Percentiles rank a stretch among this genome's conserved stretches.
phyloP scores from a whole-genome alignment of 2,113 vertebrate species.

The Phyllopteryx taeniolatus region DNA sequence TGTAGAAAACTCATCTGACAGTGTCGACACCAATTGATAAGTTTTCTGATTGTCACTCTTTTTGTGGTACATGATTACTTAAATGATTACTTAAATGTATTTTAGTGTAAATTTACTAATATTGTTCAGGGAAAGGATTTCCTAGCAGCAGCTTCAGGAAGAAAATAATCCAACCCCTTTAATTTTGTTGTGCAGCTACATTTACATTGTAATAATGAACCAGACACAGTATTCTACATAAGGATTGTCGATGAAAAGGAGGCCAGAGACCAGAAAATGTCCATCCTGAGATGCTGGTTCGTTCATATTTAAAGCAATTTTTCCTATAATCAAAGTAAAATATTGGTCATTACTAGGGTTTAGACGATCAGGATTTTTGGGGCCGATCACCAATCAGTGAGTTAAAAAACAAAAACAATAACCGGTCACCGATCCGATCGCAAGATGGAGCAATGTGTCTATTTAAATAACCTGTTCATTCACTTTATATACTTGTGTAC shows the following conservation, averaged over 20 bases:
- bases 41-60: neutral
- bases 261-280: too few species aligned
- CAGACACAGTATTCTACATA: neutral
- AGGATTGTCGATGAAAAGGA: neutral
- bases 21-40: slow-evolving; percentile 17
- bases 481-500: too few species aligned
- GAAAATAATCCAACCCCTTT: neutral
- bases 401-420: too few species aligned
- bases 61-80: neutral
- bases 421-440: too few species aligned
- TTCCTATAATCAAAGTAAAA: too few species aligned
- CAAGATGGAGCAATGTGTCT: too few species aligned
- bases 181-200: neutral
- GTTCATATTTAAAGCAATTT: too few species aligned
- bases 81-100: neutral
- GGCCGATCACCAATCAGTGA: too few species aligned
- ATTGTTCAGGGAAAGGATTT: neutral
- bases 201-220: neutral
- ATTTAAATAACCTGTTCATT: too few species aligned
- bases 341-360: too few species aligned
- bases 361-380: too few species aligned
- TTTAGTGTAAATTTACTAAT: neutral
- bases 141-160: neutral
- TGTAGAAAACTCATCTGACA: slow-evolving; percentile 12
- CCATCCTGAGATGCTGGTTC: too few species aligned